Base-by-base conservation (phyloP, 2,888 invertebrate species). In the Ectropis crepuscularia region DNA sequence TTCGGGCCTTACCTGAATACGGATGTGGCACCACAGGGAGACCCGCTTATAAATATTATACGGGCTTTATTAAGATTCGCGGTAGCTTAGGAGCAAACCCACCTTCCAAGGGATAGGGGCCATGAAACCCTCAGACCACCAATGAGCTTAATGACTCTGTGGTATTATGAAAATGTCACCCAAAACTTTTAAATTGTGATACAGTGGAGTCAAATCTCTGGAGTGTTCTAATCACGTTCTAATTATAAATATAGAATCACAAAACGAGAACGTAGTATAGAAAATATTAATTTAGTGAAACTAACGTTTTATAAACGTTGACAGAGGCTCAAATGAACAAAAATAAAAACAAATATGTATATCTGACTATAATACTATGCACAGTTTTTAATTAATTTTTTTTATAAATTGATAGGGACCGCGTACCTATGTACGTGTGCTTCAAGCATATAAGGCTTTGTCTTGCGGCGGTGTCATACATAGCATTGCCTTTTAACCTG, bases 1-100 rank as follows among this genome's bases (percentile, higher is more conserved):
- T 85, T 84, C 77, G 80, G 79, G 79, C 76, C 83, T 82, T 81
- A 85, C 87, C 85, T 86, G 85, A 85, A 86, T 86, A 82, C 80
- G 80, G 82, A 86, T 83, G 82, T 75, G 79, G 77, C 75, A 72
- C 83, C 77, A 79, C 75, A 78, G 82, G 67, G 67, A 69, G 47
- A 53, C 50, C 67, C 57, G 72, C 72, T 81, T 82, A 82, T 84
- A 87, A 85, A 87, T 86, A 84, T 84, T 83, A 79, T 81, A 82
- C 79, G 64, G 71, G 71, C 65, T 71, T 65, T 65, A 63, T 61
- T 71, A 73, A 71, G 68, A 75, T 72, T 63, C 60, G 59, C 58
- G 63, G 68, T 64, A 48, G 64, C 64, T 64, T 60, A 57, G 63
- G 39, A 51, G 48, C 50, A 50, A 45, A 10, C 60, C 37, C 37